Conservation (phyloP, 2,113 vertebrate genomes). For the Emydura subglobosa region DNA sequence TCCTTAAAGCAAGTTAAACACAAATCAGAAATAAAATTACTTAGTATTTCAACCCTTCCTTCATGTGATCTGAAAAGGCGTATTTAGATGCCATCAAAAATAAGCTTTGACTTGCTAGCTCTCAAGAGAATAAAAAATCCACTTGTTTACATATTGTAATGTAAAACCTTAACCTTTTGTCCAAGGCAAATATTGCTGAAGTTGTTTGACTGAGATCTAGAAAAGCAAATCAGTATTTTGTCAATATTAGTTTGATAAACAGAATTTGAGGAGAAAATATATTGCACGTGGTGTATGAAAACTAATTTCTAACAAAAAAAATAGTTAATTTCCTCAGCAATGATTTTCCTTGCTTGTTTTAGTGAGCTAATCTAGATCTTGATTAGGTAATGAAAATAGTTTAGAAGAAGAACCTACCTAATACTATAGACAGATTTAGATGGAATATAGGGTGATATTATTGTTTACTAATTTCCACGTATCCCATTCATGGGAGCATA, state of each 20-base stretch:
- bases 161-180: slow-evolving; percentile 12
- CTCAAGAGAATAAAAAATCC: background rate
- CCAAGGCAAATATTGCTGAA: slow-evolving; percentile 27
- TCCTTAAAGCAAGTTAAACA: background rate
- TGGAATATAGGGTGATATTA: background rate
- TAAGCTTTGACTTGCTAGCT: background rate
- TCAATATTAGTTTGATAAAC: slow-evolving; percentile 15
- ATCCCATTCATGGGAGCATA: background rate
- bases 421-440: slow-evolving; percentile 13
- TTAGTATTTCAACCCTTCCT: background rate
- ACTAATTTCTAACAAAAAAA: background rate
- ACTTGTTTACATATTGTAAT: background rate
- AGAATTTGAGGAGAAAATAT: background rate
- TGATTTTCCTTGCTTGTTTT: background rate
- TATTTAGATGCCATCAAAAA: accelerated
- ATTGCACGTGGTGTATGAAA: background rate
- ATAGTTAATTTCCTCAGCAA: background rate
- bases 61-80: background rate
- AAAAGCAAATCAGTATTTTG: background rate
- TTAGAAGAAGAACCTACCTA: slow-evolving; percentile 1
- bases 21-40: accelerated
- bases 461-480: background rate
- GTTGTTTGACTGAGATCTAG: background rate
- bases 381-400: slow-evolving; percentile 39
- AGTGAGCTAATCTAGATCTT: background rate